Conservation (phyloP, 2,113 vertebrate genomes). For the Pandion haliaetus region DNA sequence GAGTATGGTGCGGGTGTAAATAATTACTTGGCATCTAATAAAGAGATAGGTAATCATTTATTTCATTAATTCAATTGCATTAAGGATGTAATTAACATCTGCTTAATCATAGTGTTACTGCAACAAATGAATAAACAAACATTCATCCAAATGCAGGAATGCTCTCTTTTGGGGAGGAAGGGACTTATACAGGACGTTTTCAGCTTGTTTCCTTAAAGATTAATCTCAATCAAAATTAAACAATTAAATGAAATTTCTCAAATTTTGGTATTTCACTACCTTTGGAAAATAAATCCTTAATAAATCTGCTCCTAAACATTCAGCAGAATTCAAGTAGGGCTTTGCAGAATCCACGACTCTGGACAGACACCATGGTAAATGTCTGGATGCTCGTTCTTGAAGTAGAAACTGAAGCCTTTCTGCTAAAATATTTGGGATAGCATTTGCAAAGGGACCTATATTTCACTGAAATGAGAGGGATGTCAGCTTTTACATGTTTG, state of each 20-base stretch:
- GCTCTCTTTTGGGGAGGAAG: neutral
- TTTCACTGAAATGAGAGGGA: neutral
- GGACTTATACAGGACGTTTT: neutral
- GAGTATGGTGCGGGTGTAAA: neutral
- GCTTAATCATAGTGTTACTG: neutral
- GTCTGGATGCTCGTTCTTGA: neutral
- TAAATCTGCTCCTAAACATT: neutral
- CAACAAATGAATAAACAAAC: neutral
- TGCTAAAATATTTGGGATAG: neutral
- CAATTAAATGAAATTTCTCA: neutral
- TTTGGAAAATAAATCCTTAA: neutral
- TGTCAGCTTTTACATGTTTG: neutral
- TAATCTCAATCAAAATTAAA: neutral
- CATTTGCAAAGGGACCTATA: neutral
- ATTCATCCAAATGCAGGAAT: neutral
- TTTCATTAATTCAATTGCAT: neutral
- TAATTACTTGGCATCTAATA: neutral
- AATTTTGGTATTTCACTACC: neutral
- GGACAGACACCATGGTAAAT: accelerated
- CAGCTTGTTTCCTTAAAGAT: neutral
- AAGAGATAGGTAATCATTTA: neutral
- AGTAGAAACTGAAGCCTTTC: neutral
- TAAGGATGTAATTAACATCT: neutral
- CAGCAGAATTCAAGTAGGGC: neutral
- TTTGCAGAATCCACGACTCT: neutral